Evolutionary conservation across 2,888 invertebrate genomes (phyloP).

Genomic region (Drosophila formosana): DNA sequence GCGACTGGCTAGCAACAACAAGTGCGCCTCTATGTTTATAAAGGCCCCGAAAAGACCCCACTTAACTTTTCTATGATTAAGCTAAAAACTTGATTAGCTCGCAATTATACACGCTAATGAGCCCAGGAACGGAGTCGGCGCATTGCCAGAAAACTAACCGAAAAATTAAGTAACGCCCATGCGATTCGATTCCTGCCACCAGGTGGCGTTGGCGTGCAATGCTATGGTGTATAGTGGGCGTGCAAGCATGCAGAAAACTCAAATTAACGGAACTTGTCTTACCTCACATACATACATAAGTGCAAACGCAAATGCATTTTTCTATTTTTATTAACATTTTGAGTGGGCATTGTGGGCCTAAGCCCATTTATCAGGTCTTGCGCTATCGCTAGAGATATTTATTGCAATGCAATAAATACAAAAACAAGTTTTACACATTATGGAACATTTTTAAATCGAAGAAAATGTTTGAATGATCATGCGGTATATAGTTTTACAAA

Average conservation of each 20-base stretch:
- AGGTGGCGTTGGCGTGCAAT: conserved; percentile 21
- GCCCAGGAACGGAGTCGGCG: not conserved
- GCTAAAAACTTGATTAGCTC: conserved; percentile 32
- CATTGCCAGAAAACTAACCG: not conserved
- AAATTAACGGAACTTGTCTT: conserved; percentile 12
- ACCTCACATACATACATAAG: conserved; percentile 4
- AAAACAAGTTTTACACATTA: not conserved
- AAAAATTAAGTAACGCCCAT: conserved; percentile 23
- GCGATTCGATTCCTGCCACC: conserved; percentile 24
- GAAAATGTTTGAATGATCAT: not conserved
- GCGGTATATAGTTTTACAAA: not conserved
- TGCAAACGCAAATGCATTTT: conserved; percentile 2
- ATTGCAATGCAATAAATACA: not conserved
- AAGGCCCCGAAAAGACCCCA: conserved; percentile 24
- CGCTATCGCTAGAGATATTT: not conserved
- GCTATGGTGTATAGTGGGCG: conserved; percentile 35
- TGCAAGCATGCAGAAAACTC: conserved; percentile 18
- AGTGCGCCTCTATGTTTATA: conserved; percentile 9
- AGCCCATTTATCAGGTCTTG: conserved; percentile 5
- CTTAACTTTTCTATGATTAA: conserved; percentile 30
- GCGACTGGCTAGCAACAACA: conserved; percentile 41
- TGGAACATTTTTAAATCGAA: not conserved
- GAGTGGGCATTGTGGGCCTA: conserved; percentile 19
- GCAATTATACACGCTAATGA: conserved; percentile 40
- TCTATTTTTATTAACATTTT: conserved; percentile 10